Evolutionary conservation across 2,113 vertebrate species (phyloP).

Genomic region (Elaphurus davidianus): DNA sequence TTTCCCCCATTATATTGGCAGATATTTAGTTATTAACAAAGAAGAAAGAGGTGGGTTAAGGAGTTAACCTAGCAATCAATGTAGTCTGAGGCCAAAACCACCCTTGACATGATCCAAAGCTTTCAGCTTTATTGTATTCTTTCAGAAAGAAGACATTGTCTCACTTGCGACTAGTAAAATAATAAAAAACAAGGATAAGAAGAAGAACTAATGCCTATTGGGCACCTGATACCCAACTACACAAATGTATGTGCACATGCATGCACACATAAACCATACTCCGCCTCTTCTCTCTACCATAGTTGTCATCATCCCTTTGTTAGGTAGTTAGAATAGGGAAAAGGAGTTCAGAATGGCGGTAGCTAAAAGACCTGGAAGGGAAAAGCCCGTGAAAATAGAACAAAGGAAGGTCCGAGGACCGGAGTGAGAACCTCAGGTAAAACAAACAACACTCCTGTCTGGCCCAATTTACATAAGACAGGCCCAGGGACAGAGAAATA

Average conservation of each 20-base stretch:
- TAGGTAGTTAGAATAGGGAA: too few species aligned
- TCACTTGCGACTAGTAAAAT: slow-evolving; percentile 1
- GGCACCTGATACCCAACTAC: neutral
- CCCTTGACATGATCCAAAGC: neutral
- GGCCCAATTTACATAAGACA: too few species aligned
- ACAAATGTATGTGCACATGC: neutral
- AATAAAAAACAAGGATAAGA: neutral
- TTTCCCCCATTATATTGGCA: slow-evolving; percentile 34
- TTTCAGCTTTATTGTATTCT: slow-evolving; percentile 8
- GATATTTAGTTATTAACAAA: slow-evolving; percentile 15
- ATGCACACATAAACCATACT: neutral
- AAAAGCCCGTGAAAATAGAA: too few species aligned
- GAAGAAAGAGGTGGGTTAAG: neutral
- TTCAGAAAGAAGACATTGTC: neutral
- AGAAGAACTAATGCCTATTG: neutral
- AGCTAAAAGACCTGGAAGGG: too few species aligned
- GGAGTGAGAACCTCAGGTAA: too few species aligned
- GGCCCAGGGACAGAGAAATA: too few species aligned
- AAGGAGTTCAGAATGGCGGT: too few species aligned
- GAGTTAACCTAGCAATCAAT: neutral
- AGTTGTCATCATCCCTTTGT: neutral
- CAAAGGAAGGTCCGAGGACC: too few species aligned
- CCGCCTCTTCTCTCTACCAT: neutral
- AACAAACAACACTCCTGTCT: too few species aligned
- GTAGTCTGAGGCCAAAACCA: neutral